Base-by-base conservation (phyloP, 2,888 invertebrate genomes). In the Scaptomyza tumidula region DNA sequence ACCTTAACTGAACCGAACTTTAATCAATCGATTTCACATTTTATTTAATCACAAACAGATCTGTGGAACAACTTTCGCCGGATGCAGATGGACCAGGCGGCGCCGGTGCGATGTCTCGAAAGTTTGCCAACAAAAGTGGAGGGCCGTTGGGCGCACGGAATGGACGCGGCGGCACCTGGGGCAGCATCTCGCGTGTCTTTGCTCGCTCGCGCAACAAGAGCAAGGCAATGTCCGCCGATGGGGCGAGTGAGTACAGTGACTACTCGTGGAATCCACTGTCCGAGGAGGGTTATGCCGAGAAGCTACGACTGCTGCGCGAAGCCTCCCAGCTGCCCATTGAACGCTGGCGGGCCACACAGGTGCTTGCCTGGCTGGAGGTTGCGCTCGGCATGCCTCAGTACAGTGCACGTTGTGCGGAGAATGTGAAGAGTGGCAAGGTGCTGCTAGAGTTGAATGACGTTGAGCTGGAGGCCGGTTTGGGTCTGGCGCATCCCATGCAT, bases 371-470 rank as follows among this genome's bases (percentile, higher is more conserved):
- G 98, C 93, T 98, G 54, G 98, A 98, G 92, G 95, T 98, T 33
- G 97, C 97, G 0, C 94, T 98, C 6, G 98, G 97, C 56, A 98
- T 98, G 98, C 97, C 98, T 0, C 97, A 97, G 89, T 98, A 98
- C 86, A 97, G 97, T 3, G 95, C 96, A 24, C 94, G 96, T 48
- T 97, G 98, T 88, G 97, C 97, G 19, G 97, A 98, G 90, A 98
- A 98, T 91, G 96, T 98, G 73, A 98, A 98, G 92, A 98, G 98
- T 91, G 98, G 98, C 85, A 98, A 98, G 95, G 98, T 98, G 86
- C 94, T 98, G 90, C 94, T 98, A 85, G 98, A 98, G 93, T 93
- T 98, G 89, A 97, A 96, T 90, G 98, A 98, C 91, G 94, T 96
- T 56, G 98, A 98, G 91, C 93, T 98, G 91, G 98, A 98, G 93